Evolutionary conservation across 2,797 vertebrate species (phyloP).

Genomic region (Meda fulgida): DNA sequence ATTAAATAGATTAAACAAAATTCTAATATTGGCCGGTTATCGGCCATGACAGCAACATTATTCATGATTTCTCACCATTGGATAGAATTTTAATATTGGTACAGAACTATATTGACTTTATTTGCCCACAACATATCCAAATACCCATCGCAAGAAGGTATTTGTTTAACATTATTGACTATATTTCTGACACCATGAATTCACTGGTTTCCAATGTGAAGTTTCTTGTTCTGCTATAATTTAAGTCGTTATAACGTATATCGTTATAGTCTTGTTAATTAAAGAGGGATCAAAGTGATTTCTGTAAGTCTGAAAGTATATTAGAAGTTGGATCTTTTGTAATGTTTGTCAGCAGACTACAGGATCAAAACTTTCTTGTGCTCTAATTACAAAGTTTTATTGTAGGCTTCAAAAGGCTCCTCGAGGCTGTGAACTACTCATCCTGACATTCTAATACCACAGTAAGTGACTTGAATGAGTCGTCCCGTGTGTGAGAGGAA

Average conservation of each 20-base stretch:
- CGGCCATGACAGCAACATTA: neutral
- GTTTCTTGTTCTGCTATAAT: neutral
- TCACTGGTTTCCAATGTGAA: neutral
- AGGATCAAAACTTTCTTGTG: constrained; percentile 45
- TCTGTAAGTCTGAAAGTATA: constrained; percentile 19
- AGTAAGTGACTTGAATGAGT: constrained; percentile 38
- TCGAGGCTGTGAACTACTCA: constrained; percentile 24
- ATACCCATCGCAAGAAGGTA: neutral
- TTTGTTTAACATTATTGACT: neutral
- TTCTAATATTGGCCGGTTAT: neutral
- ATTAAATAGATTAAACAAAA: neutral
- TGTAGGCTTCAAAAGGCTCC: constrained; percentile 42
- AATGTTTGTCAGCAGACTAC: constrained; percentile 36
- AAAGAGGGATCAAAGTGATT: constrained; percentile 46
- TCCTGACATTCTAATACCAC: constrained; percentile 37
- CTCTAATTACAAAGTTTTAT: constrained; percentile 45
- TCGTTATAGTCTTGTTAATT: constrained; percentile 13
- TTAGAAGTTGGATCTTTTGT: constrained; percentile 44
- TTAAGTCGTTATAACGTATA: no score
- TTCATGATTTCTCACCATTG: no score
- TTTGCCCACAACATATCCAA: neutral
- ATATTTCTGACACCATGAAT: neutral
- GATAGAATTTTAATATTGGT: neutral
- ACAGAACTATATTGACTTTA: neutral
- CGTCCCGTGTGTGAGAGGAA: constrained; percentile 23